Percentiles rank a stretch among this genome's conserved stretches.
Conservation (phyloP, 2,113 vertebrate species). For the Epinephelus fuscoguttatus region DNA sequence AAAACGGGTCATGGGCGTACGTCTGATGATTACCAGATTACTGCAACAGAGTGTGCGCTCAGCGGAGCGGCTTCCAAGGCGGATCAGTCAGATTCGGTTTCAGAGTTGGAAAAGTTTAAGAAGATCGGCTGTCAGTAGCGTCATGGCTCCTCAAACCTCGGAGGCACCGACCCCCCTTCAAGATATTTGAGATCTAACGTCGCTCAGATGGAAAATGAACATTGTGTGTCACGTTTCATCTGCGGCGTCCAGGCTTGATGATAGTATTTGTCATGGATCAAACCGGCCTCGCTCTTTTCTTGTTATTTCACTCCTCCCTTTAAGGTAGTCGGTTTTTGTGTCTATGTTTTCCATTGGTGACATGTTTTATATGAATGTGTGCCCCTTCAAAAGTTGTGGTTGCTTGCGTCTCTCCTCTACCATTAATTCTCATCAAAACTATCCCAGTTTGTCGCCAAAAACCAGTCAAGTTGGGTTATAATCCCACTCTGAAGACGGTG, state of each 20-base stretch:
- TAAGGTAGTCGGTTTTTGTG: constrained; percentile 9
- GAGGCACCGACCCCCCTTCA: neutral
- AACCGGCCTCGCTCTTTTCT: neutral
- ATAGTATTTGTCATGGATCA: constrained; percentile 1
- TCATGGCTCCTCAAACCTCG: constrained; percentile 35
- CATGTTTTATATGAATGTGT: constrained; percentile 14
- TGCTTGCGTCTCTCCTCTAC: neutral
- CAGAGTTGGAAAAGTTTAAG: constrained; percentile 59
- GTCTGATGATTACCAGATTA: constrained; percentile 73
- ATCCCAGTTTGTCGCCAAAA: constrained; percentile 34
- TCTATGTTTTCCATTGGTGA: constrained; percentile 39
- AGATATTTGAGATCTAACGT: constrained; percentile 31
- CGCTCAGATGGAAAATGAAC: constrained; percentile 42
- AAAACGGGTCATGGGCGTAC: constrained; percentile 32
- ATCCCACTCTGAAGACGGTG: constrained; percentile 40
- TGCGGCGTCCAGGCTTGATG: neutral
- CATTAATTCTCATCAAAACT: constrained; percentile 41
- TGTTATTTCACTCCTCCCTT: neutral
- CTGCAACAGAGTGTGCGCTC: constrained; percentile 8
- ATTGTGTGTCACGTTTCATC: constrained; percentile 31
- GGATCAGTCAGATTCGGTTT: constrained; percentile 64
- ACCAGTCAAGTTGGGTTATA: constrained; percentile 40
- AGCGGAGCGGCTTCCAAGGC: constrained; percentile 29
- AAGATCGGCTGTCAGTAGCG: constrained; percentile 56
- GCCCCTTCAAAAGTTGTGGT: constrained; percentile 31